phyloP scores from a whole-genome alignment of 2,888 invertebrate species.

The Drosophila fungiperda region DNA sequence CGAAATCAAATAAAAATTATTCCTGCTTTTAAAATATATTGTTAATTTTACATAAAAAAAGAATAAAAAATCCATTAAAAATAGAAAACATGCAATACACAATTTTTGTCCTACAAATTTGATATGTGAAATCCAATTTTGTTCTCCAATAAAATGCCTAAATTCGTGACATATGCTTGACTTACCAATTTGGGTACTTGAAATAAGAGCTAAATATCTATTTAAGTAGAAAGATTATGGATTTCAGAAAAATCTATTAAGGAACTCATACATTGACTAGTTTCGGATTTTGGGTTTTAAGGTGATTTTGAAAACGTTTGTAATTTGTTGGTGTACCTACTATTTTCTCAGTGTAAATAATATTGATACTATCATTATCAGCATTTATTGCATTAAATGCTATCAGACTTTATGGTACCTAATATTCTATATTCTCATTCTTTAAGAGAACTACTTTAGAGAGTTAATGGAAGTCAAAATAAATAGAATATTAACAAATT shows the following conservation, averaged over 20 bases:
- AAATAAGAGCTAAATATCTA: background rate
- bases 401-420: constrained; percentile 58
- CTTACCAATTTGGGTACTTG: background rate
- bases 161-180: too few relatives aligned
- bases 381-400: constrained; percentile 49
- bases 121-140: background rate
- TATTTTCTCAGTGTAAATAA: background rate
- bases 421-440: constrained; percentile 35
- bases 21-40: background rate
- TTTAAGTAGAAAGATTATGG: background rate
- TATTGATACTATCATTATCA: constrained; percentile 6
- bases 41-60: background rate
- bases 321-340: background rate
- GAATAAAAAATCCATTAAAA: background rate
- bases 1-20: background rate
- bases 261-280: rapidly evolving
- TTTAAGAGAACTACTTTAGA: background rate
- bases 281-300: background rate
- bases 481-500: background rate
- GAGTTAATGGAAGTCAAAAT: background rate
- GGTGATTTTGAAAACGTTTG: background rate
- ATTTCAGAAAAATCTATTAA: background rate
- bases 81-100: background rate
- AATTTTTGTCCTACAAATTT: background rate
- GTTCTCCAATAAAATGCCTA: too few relatives aligned